These are phyloP conservation scores for Germaria angustata DNA, from an alignment of 2,888 invertebrate species.

Conservation along the genomic window DNA sequence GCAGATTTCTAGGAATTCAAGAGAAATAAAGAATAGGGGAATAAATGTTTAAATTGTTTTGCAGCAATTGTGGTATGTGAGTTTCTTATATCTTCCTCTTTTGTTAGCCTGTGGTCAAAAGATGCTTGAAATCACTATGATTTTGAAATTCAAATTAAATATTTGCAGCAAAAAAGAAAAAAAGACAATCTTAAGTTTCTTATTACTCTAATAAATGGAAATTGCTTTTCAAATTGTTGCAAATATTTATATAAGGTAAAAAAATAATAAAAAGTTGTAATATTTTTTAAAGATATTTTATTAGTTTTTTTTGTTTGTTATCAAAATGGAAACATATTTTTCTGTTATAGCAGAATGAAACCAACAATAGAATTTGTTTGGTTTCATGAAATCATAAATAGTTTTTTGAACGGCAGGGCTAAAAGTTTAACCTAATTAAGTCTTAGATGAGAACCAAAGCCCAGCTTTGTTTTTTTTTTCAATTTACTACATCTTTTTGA, in stretches of 20 bases:
- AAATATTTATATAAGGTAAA: neutral
- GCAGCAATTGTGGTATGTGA: conserved; percentile 33
- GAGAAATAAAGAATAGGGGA: neutral
- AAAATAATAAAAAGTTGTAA: no score
- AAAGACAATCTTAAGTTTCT: neutral
- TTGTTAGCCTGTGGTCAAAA: conserved; percentile 33
- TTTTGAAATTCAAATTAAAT: conserved; percentile 64
- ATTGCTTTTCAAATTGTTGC: conserved; percentile 32
- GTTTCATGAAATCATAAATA: no score
- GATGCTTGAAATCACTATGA: conserved; percentile 45
- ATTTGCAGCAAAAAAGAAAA: conserved; percentile 18
- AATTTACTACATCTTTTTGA: no score
- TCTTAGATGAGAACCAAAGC: no score
- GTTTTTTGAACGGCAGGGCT: no score
- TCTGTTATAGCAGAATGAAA: no score
- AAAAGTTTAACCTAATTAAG: no score
- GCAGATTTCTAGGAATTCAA: conserved; percentile 39
- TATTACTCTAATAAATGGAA: conserved; percentile 37
- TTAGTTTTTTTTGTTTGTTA: no score
- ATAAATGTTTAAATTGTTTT: conserved; percentile 13
- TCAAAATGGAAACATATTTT: no score
- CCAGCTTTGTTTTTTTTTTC: no score
- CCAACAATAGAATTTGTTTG: no score
- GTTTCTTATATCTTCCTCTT: neutral
- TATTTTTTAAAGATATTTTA: no score